Evolutionary conservation across 2,113 vertebrate genomes (phyloP).

Genomic region (Pionites leucogaster): DNA sequence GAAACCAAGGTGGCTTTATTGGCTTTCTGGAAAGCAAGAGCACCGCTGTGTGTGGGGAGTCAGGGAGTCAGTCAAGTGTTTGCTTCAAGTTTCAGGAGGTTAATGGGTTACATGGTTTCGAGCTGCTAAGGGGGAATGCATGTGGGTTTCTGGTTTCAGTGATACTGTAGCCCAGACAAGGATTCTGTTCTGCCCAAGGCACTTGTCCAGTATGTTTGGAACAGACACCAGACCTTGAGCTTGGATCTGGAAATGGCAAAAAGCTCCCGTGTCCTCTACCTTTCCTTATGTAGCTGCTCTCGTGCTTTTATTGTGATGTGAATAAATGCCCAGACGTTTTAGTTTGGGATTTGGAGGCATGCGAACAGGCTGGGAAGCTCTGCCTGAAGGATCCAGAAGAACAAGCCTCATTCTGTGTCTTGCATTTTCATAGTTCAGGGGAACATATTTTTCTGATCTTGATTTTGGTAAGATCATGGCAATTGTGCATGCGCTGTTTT

Average conservation of each 20-base stretch:
- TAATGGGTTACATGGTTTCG: not conserved
- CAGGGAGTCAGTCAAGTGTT: not conserved
- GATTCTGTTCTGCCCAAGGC: not conserved
- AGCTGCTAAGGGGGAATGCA: not conserved
- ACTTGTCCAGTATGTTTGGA: not conserved
- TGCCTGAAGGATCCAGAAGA: not conserved
- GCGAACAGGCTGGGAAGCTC: not conserved
- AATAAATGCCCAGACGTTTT: not conserved
- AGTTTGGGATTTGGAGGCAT: not conserved
- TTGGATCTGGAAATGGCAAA: not conserved
- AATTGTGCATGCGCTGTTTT: not conserved
- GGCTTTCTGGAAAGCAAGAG: not conserved
- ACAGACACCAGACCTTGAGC: not conserved
- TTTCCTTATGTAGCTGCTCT: not conserved
- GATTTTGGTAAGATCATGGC: not conserved
- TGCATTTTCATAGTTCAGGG: not conserved
- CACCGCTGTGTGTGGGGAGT: not conserved
- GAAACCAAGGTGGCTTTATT: not conserved
- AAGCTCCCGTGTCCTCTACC: not conserved
- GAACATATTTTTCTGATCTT: not conserved
- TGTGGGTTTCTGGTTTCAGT: slow-evolving; percentile 2
- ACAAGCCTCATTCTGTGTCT: not conserved
- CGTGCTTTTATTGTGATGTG: fast-evolving
- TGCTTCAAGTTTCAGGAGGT: not conserved
- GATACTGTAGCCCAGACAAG: not conserved